Evolutionary conservation across 2,797 vertebrate species (phyloP).

Genomic region (Chelidonichthys spinosus): DNA sequence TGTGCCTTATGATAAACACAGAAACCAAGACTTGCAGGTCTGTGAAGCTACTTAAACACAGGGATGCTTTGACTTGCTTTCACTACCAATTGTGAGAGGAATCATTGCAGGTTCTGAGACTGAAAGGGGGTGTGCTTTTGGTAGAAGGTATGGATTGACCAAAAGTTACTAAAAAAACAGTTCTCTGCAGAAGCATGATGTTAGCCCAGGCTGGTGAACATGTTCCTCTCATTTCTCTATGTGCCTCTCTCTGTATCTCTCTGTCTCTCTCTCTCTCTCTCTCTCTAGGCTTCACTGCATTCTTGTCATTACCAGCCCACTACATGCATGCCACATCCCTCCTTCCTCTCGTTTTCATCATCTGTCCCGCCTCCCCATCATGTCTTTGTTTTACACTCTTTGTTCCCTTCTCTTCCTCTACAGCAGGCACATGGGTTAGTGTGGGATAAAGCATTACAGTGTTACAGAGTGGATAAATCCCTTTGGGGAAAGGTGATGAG

Average conservation of each 20-base stretch:
- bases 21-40: neutral
- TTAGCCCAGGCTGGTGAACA: neutral
- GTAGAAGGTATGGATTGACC: neutral
- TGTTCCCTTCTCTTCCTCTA: slow-evolving; percentile 6
- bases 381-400: slow-evolving; percentile 1
- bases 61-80: neutral
- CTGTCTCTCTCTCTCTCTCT: neutral
- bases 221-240: slow-evolving; percentile 5
- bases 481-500: slow-evolving; percentile 83
- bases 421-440: slow-evolving; percentile 51
- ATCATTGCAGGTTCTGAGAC: neutral
- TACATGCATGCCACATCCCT: slow-evolving; percentile 5
- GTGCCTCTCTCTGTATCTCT: neutral
- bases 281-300: slow-evolving; percentile 11
- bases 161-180: neutral
- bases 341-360: slow-evolving; percentile 1
- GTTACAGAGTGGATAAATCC: slow-evolving; percentile 80
- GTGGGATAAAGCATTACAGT: slow-evolving; percentile 78
- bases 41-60: neutral
- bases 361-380: slow-evolving; percentile 4
- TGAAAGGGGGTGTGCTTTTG: neutral
- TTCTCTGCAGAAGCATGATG: neutral
- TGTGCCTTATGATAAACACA: too few species aligned
- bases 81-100: neutral
- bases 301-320: slow-evolving; percentile 26